Base-by-base conservation (phyloP, 1,140 invertebrate species). In the Heterodera schachtii region DNA sequence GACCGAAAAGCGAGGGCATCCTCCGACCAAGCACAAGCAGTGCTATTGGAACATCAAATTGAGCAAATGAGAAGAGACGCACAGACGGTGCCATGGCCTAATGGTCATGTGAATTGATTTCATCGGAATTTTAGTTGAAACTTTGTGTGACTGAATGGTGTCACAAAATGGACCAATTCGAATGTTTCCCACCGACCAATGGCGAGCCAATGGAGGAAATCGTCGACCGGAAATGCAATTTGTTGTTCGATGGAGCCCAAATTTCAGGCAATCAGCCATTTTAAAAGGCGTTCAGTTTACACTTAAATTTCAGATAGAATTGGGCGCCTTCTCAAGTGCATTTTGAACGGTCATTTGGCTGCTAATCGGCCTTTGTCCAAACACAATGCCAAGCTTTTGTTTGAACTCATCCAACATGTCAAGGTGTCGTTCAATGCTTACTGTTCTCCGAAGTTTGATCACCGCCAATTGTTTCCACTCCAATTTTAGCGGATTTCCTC, bases 291-390 rank as follows among this genome's bases (percentile, higher is more conserved):
- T 31, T 31, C 52, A 92, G 92, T 77, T 91, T 92, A 67, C 90
- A 93, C 81, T 83, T 90, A 78, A 92, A 93, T 86, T 90, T 91
- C 91, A 16, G 89, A 90, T 82, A 90, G 86, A 75, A 90, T 92
- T 21, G 90, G 87, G 75, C 93, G 94, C 89, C 91, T 91, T 92
- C 90, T 92, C 3, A 90, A 90, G 52, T 90, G 91, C 78, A 90
- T 95, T n/a, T 93, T 95, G 78, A 96, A 95, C 91, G 91, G 96
- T 64, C 95, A 96, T 90, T 92, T 94, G 1, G 91, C 92, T 13
- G 91, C 95, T 57, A 92, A 93, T 66, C 93, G 93, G 87, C 94
- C 95, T 21, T 93, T 97, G 91, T 93, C 93, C 2, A 94, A 95
- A 90, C 93, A 93, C 44, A 92, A 93, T 60, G 93, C 95, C 5